These are phyloP conservation scores for Netelia melanura DNA, from an alignment of 2,888 invertebrate genomes.

Conservation along the genomic window DNA sequence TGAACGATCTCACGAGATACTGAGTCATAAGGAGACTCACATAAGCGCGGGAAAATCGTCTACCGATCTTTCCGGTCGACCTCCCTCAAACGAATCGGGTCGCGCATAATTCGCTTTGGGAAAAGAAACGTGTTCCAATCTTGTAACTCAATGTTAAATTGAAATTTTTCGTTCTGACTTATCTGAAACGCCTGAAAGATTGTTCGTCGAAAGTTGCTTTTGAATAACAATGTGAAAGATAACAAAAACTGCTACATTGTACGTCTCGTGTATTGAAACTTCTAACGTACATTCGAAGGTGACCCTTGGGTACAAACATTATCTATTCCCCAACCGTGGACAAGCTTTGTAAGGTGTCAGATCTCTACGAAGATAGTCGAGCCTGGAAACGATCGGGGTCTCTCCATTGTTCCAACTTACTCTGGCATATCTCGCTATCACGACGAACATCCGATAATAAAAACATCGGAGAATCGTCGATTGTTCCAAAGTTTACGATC, in stretches of 20 bases:
- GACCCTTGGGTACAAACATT: slow-evolving; percentile 39
- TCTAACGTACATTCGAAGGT: slow-evolving; percentile 25
- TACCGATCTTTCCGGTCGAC: background rate
- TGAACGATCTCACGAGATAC: background rate
- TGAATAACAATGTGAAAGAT: background rate
- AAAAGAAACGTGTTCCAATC: no score
- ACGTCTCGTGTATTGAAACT: slow-evolving; percentile 26
- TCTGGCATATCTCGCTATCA: background rate
- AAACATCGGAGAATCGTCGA: slow-evolving; percentile 15
- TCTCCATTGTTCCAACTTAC: slow-evolving; percentile 25
- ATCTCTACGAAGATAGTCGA: slow-evolving; percentile 3
- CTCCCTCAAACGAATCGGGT: background rate
- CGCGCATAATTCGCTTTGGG: background rate
- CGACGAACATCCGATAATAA: background rate
- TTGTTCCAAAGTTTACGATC: slow-evolving; percentile 3
- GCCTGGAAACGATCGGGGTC: slow-evolving; percentile 19
- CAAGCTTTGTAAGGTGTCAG: background rate
- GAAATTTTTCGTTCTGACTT: background rate
- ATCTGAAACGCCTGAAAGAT: background rate
- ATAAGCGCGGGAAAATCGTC: background rate
- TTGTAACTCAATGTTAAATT: background rate
- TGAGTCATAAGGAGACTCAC: background rate
- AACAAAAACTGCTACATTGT: slow-evolving; percentile 13
- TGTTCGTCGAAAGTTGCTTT: background rate
- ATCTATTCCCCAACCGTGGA: background rate